Evolutionary conservation across 2,113 vertebrate species (phyloP).

Genomic region (Propithecus coquereli): DNA sequence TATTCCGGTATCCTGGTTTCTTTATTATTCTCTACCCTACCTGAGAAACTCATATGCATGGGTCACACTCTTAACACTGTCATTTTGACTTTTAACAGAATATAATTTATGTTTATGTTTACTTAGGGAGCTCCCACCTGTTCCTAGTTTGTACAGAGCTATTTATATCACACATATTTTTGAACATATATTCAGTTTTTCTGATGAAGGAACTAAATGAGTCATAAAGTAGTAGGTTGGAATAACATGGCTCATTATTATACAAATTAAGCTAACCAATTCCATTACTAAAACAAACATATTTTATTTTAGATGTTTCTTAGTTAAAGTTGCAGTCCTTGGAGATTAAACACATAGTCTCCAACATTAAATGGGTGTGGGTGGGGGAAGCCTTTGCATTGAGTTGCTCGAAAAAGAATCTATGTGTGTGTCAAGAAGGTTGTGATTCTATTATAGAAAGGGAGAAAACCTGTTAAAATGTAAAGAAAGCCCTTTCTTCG

Average conservation of each 20-base stretch:
- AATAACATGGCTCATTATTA: background rate
- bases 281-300: background rate
- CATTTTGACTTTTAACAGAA: background rate
- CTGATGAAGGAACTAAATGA: conserved; percentile 32
- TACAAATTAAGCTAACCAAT: background rate
- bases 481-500: background rate
- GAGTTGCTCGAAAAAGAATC: background rate
- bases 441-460: background rate
- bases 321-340: background rate
- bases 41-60: rapidly evolving
- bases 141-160: background rate
- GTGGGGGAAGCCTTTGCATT: background rate
- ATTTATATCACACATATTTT: background rate
- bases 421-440: background rate
- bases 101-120: background rate
- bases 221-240: background rate
- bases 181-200: background rate
- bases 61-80: background rate
- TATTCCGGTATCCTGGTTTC: background rate
- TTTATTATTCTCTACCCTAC: background rate
- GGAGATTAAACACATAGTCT: background rate
- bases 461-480: background rate
- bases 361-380: background rate
- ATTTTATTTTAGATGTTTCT: background rate
- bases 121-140: background rate